Evolutionary conservation across 1,140 invertebrate species (phyloP), one percentile per base, ranked within the genome.

Genomic region (Ceratosolen solmsi): DNA sequence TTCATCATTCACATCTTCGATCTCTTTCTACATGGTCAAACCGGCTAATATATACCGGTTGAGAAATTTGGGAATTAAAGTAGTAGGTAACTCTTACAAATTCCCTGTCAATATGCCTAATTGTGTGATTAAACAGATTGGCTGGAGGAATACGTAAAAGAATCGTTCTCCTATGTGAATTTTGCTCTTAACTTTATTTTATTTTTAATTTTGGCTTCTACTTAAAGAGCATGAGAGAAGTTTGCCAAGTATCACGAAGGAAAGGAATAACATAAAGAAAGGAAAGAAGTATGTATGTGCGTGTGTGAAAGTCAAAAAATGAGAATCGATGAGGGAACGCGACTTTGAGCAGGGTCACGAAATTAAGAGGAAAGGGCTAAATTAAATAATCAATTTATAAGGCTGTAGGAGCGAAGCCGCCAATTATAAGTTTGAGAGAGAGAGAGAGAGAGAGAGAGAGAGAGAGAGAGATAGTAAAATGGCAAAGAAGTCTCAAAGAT

Each of bases 31-130:
- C 72, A 63, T 46, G 46, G 85, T 82, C 84, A 84, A 88, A 63
- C 73, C 80, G 3, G 85, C 84, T 90, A 89, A 89, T 89, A 22
- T 68, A 87, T 86, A 85, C 85, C 79, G 87, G 76, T 87, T 84
- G 70, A 63, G 85, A 89, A 89, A 88, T 90, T 90, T 83, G 87
- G 88, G 88, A 90, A 90, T 89, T 89, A 89, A 87, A 87, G 87
- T 86, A 85, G 82, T 87, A 83, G 86, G 60, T 60, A 79, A 58
- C 77, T 41, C 68, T 36, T 58, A 7, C 30, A 30, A 15, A 25
- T 83, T 82, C 83, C 79, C 84, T 85, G 87, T 89, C 88, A 87
- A 87, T 86, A 84, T 84, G 85, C 85, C 87, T 89, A 89, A 90
- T 89, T 88, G 87, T 85, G 85, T 88, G 85, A 89, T 90, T 87